Percentiles rank a stretch among this genome's conserved stretches.
phyloP scores from a whole-genome alignment of 2,113 vertebrate species.

The Pollachius pollachius region DNA sequence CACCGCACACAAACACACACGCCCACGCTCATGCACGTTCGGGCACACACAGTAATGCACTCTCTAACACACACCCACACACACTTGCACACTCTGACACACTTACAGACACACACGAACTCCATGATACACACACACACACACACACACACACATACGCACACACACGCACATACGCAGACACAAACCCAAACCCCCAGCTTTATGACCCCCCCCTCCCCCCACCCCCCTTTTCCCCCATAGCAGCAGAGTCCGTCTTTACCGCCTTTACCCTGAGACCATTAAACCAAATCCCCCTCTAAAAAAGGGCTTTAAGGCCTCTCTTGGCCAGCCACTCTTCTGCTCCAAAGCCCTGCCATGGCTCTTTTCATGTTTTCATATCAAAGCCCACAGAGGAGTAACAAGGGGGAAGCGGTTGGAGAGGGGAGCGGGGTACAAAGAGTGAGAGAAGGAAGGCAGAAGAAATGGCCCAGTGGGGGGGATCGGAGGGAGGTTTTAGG shows the following conservation, averaged over 20 bases:
- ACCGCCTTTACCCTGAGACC: conserved; percentile 56
- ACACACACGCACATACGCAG: conserved; percentile 6
- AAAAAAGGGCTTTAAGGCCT: conserved; percentile 60
- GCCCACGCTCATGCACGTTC: background rate
- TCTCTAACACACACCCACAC: no score
- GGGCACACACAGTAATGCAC: no score
- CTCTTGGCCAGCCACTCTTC: conserved; percentile 48
- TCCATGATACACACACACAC: background rate
- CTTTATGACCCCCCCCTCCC: conserved; percentile 44
- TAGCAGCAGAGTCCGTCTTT: conserved; percentile 43
- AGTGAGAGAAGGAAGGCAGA: background rate
- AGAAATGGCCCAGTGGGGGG: conserved; percentile 27
- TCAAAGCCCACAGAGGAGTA: conserved; percentile 50
- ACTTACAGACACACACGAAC: background rate
- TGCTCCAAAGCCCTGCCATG: conserved; percentile 48
- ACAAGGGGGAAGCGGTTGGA: background rate
- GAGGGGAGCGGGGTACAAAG: background rate
- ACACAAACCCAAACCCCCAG: conserved; percentile 26
- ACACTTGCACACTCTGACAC: background rate
- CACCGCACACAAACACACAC: background rate
- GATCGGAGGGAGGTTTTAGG: conserved; percentile 19
- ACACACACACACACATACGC: conserved; percentile 35
- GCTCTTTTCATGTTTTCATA: conserved; percentile 62
- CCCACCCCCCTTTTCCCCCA: conserved; percentile 44
- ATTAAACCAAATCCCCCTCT: conserved; percentile 62